Evolutionary conservation across 2,113 vertebrate species (phyloP).

Genomic region (Psilopsiagon aurifrons): DNA sequence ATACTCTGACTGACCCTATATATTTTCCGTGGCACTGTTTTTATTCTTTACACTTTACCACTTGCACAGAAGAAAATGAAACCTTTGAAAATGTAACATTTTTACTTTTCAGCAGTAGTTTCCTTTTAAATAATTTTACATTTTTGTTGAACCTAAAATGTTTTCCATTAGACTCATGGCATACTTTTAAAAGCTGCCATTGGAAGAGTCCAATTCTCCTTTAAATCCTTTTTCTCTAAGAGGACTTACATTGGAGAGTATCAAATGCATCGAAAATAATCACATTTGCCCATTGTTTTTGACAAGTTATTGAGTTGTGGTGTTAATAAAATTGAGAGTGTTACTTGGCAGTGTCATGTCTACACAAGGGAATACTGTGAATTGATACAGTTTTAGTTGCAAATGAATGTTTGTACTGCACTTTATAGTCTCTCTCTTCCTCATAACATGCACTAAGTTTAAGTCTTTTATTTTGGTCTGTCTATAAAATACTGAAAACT

Average conservation of each 20-base stretch:
- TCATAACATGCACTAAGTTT: background rate
- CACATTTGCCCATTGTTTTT: constrained; percentile 53
- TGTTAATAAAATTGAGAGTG: constrained; percentile 52
- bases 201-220: background rate
- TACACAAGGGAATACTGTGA: constrained; percentile 45
- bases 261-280: constrained; percentile 27
- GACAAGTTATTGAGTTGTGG: constrained; percentile 62
- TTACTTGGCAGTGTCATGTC: constrained; percentile 50
- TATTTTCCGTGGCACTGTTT: background rate
- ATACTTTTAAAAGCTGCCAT: constrained; percentile 8
- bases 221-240: constrained; percentile 4
- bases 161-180: background rate
- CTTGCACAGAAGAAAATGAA: background rate
- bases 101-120: background rate
- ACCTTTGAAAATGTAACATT: background rate
- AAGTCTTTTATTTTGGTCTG: constrained; percentile 34
- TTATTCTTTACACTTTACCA: background rate
- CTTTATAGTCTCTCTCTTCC: background rate
- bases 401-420: constrained; percentile 56
- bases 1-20: background rate
- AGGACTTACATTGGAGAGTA: constrained; percentile 2
- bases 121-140: constrained; percentile 2
- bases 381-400: constrained; percentile 52
- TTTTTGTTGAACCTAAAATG: background rate
- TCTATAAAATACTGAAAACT: constrained; percentile 37